Base-by-base conservation (phyloP, 2,113 vertebrate species). In the Pteruthius melanotis region DNA sequence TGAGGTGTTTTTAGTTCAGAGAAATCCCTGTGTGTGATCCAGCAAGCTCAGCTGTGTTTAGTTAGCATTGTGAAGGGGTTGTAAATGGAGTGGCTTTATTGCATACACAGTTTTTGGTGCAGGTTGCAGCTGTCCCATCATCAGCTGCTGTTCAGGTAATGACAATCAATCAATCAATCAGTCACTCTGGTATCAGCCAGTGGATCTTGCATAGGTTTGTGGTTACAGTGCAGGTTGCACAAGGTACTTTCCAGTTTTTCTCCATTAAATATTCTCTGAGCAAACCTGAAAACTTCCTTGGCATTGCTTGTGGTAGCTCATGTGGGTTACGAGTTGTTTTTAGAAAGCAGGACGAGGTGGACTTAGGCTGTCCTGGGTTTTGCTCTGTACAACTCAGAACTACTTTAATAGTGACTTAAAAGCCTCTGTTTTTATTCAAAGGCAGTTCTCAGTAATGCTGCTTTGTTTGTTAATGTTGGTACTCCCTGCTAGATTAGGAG, bases 101-200 rank as follows among this genome's bases (percentile, higher is more conserved):
- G 12, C 31, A 7, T 3, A 0, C n/a, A 4, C 8, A 20, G 6
- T 24, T 71, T 54, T 49, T 26, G 22, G 21, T 26, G 20, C 53
- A 37, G 56, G 12, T 7, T 40, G n/a, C 26, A 74, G 56, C 56
- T 42, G 3, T 47, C n/a, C n/a, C 17, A 5, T 42, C 33, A 7
- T 8, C 40, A 27, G 44, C 13, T 78, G 52, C 56, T 15, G 13
- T 28, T 68, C n/a, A 61, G 24, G 30, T 15, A 39, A 21, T 11
- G 8, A 8, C 8, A 24, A 1, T 33, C 1, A 17, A 7, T 52
- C 52, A 49, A 40, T 40, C 40, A 42, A 2, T 27, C 0, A 16
- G 2, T 59, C 24, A 3, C n/a, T 85, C 44, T 49, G 39, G 5
- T 75, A 40, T 8, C 59, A 78, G 39, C 6, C 27, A 9, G 11